A percentile compares a stretch with the other conserved stretches of the same genome.
These are phyloP conservation scores for Gracilinanus agilis DNA, from an alignment of 2,113 vertebrate genomes.

Conservation along the genomic window DNA sequence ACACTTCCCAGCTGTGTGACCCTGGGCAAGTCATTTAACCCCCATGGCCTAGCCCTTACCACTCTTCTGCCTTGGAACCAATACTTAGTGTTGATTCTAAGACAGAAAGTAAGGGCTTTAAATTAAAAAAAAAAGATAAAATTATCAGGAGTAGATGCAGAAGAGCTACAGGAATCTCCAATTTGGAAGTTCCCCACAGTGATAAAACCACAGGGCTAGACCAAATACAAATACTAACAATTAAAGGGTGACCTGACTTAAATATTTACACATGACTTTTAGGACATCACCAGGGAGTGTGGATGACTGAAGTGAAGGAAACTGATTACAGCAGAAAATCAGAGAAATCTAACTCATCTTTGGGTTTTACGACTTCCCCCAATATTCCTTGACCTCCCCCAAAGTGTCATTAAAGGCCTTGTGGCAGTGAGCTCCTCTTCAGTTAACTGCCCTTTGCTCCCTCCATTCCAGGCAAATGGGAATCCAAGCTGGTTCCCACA, in stretches of 20 bases:
- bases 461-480: neutral
- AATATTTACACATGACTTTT: neutral
- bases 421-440: neutral
- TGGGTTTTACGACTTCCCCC: neutral
- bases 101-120: too few relatives aligned
- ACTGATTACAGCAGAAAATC: neutral
- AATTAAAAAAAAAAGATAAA: too few relatives aligned
- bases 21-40: too few relatives aligned
- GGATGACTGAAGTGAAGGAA: neutral
- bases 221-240: neutral
- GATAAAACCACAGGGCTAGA: neutral
- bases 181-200: neutral
- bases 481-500: too few relatives aligned
- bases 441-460: neutral
- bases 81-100: too few relatives aligned
- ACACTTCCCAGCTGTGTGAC: too few relatives aligned
- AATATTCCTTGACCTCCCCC: slow-evolving; percentile 20
- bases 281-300: neutral
- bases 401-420: neutral
- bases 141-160: neutral
- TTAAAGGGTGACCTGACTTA: neutral
- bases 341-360: neutral
- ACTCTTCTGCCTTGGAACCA: too few relatives aligned
- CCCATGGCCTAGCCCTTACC: too few relatives aligned
- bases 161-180: neutral